Conservation (phyloP, 2,888 invertebrate genomes). For the Frankliniella fusca region DNA sequence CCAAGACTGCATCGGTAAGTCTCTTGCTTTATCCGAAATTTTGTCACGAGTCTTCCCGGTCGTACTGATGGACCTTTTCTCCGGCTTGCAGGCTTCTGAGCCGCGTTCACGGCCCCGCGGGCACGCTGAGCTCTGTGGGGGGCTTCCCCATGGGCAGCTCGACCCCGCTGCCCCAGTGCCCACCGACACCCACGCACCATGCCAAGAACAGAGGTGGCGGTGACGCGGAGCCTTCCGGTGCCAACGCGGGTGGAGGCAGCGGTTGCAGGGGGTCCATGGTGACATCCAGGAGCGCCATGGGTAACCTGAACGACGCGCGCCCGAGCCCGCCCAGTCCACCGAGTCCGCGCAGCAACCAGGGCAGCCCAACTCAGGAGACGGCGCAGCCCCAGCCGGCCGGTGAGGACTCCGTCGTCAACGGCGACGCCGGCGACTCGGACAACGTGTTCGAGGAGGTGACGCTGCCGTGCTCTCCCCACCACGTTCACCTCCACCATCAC, state of each 20-base stretch:
- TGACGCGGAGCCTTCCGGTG: conserved; percentile 1
- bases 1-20: conserved; percentile 51
- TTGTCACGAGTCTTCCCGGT: too few species aligned
- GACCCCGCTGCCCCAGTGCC: conserved; percentile 61
- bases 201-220: conserved; percentile 50
- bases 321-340: conserved; percentile 33
- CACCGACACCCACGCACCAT: conserved; percentile 84
- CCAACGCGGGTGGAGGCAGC: neutral
- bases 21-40: conserved; percentile 33
- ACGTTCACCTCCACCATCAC: neutral
- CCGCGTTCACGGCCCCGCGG: neutral
- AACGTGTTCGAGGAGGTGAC: conserved; percentile 17
- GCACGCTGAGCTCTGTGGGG: neutral
- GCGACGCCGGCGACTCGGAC: conserved; percentile 2
- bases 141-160: conserved; percentile 21
- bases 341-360: conserved; percentile 34
- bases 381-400: neutral
- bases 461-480: neutral
- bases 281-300: conserved; percentile 27
- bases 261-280: conserved; percentile 16
- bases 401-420: neutral
- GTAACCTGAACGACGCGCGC: neutral
- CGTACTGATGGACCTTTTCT: neutral
- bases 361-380: conserved; percentile 19
- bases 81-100: neutral